Conservation (phyloP, 2,888 invertebrate species). For the Orthosia cruda region DNA sequence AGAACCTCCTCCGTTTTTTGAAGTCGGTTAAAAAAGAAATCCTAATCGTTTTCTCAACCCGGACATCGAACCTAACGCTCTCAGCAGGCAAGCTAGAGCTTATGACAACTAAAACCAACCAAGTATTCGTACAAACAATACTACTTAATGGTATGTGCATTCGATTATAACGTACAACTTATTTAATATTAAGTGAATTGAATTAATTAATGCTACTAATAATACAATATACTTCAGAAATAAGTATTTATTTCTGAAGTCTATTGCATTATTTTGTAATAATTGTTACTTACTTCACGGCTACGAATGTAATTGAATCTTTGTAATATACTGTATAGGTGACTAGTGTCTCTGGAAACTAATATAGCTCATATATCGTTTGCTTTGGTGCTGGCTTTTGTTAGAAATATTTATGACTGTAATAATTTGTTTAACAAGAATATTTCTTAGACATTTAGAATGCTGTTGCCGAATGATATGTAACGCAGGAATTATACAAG, state of each 20-base stretch:
- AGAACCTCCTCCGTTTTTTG: no score
- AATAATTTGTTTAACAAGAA: not conserved
- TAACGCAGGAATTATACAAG: no score
- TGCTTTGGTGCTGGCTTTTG: not conserved
- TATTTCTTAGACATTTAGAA: not conserved
- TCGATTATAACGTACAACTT: not conserved
- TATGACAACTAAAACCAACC: no score
- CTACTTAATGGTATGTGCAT: not conserved
- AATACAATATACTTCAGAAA: no score
- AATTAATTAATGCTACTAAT: not conserved
- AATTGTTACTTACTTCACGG: not conserved
- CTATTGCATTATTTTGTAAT: not conserved
- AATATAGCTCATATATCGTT: not conserved
- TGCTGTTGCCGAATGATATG: not conserved
- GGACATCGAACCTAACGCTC: no score
- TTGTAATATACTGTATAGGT: not conserved
- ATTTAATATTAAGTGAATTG: not conserved
- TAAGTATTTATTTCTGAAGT: not conserved
- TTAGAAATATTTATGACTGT: not conserved
- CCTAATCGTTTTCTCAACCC: no score
- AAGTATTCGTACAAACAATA: not conserved
- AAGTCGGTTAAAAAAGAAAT: no score
- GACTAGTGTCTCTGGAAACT: not conserved
- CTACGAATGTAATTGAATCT: slow-evolving; percentile 14
- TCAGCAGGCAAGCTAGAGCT: no score